phyloP scores from a whole-genome alignment of 2,797 vertebrate species.

The Anguilla megastoma region DNA sequence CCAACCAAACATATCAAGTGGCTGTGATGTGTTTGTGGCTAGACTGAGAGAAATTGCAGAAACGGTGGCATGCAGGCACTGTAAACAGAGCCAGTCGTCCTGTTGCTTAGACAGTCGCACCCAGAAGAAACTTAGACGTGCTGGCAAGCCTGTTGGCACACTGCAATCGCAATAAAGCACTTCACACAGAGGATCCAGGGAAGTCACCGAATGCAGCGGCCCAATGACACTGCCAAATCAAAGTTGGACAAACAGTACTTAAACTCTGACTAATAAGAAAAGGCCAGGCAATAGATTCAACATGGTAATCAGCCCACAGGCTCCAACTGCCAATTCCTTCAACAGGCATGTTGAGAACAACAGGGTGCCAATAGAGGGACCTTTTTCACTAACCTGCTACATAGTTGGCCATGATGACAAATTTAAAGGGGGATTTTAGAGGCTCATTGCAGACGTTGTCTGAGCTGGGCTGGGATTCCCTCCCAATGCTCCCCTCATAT shows the following conservation, averaged over 20 bases:
- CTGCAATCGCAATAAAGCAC: slow-evolving; percentile 4
- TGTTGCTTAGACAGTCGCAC: slow-evolving; percentile 12
- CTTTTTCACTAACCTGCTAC: not conserved
- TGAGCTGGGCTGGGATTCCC: not conserved
- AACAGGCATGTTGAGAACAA: not conserved
- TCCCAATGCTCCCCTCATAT: not conserved
- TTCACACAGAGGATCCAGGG: not conserved
- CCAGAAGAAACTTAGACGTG: slow-evolving; percentile 17
- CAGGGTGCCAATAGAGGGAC: not conserved
- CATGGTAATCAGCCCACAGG: not conserved
- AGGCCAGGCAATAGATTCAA: not conserved
- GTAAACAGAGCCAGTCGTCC: slow-evolving; percentile 22
- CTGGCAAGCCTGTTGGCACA: slow-evolving; percentile 22
- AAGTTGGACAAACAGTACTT: not conserved
- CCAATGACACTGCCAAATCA: not conserved
- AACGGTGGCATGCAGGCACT: slow-evolving; percentile 44
- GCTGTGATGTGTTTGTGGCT: slow-evolving; percentile 68
- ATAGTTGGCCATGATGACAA: not conserved
- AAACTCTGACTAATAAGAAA: slow-evolving; percentile 14
- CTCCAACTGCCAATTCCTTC: not conserved
- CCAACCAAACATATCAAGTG: slow-evolving; percentile 78
- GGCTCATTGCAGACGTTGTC: not conserved
- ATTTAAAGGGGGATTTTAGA: not conserved
- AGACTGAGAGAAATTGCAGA: slow-evolving; percentile 66
- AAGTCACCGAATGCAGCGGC: not conserved